phyloP scores from a whole-genome alignment of 2,888 invertebrate genomes.

The Stenodera caucasica region DNA sequence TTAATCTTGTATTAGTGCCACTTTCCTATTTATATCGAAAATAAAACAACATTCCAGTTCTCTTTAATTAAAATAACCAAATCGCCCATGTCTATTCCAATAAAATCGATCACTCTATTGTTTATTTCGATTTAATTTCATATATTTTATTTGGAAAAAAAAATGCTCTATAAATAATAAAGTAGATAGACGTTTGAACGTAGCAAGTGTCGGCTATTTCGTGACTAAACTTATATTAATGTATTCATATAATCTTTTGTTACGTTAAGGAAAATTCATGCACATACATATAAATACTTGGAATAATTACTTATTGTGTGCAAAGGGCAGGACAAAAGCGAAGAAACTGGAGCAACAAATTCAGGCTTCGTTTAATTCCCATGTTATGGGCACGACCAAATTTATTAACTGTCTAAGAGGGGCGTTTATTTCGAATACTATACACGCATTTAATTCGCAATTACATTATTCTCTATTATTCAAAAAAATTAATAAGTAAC shows the following conservation, averaged over 20 bases:
- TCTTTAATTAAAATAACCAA: slow-evolving; percentile 8
- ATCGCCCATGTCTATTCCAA: neutral
- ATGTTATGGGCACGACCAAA: slow-evolving; percentile 17
- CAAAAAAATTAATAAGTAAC: neutral
- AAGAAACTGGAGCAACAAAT: slow-evolving; percentile 26
- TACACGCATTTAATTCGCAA: slow-evolving; percentile 17
- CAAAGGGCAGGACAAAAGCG: slow-evolving; percentile 16
- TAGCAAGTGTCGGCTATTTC: slow-evolving; percentile 28
- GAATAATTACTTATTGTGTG: slow-evolving; percentile 30
- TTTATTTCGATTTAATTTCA: neutral
- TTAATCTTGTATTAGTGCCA: slow-evolving; percentile 21
- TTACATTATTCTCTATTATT: neutral
- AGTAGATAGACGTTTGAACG: slow-evolving; percentile 25
- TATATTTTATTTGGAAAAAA: too few relatives aligned
- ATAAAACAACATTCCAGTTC: slow-evolving; percentile 5
- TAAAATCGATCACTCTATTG: slow-evolving; percentile 6
- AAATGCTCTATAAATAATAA: slow-evolving; percentile 30
- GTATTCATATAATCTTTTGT: slow-evolving; percentile 28
- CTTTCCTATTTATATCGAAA: slow-evolving; percentile 18
- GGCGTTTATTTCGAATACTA: slow-evolving; percentile 22
- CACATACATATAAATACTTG: slow-evolving; percentile 30
- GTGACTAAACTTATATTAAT: slow-evolving; percentile 28
- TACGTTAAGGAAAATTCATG: slow-evolving; percentile 29
- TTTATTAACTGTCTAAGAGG: slow-evolving; percentile 25
- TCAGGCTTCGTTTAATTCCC: slow-evolving; percentile 20